These are phyloP conservation scores for Hippopotamyrus pictus DNA, from an alignment of 2,797 vertebrate species.

Conservation along the genomic window DNA sequence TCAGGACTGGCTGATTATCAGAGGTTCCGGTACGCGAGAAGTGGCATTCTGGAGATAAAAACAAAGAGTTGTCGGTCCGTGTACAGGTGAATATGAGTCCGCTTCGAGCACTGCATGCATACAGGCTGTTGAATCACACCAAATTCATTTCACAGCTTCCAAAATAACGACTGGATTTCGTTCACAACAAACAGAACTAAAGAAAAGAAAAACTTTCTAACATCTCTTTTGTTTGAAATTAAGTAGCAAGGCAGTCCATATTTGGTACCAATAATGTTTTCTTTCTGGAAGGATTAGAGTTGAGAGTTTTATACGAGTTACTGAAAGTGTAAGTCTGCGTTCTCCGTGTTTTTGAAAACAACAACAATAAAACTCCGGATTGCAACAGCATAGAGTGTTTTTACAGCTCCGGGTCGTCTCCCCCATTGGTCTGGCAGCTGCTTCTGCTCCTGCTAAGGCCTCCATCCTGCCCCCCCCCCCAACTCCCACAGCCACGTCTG, in stretches of 20 bases:
- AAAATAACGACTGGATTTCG: slow-evolving; percentile 34
- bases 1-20: neutral
- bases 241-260: slow-evolving; percentile 57
- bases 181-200: slow-evolving; percentile 28
- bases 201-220: neutral
- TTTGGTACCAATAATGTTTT: slow-evolving; percentile 29
- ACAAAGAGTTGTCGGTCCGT: neutral
- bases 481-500: slow-evolving; percentile 21
- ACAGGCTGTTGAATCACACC: slow-evolving; percentile 30
- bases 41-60: neutral
- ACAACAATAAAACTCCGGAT: slow-evolving; percentile 9
- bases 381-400: slow-evolving; percentile 45
- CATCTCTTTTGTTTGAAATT: slow-evolving; percentile 47
- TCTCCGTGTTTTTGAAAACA: slow-evolving; percentile 5
- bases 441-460: slow-evolving; percentile 8
- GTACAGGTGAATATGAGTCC: neutral
- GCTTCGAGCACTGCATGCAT: slow-evolving; percentile 21
- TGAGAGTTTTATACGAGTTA: neutral
- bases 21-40: neutral
- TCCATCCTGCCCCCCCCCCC: neutral
- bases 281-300: neutral
- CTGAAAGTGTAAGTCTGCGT: neutral
- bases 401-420: slow-evolving; percentile 42
- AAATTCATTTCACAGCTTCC: neutral
- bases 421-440: slow-evolving; percentile 45